phyloP scores from a whole-genome alignment of 2,113 vertebrate genomes.

The Neotoma lepida region DNA sequence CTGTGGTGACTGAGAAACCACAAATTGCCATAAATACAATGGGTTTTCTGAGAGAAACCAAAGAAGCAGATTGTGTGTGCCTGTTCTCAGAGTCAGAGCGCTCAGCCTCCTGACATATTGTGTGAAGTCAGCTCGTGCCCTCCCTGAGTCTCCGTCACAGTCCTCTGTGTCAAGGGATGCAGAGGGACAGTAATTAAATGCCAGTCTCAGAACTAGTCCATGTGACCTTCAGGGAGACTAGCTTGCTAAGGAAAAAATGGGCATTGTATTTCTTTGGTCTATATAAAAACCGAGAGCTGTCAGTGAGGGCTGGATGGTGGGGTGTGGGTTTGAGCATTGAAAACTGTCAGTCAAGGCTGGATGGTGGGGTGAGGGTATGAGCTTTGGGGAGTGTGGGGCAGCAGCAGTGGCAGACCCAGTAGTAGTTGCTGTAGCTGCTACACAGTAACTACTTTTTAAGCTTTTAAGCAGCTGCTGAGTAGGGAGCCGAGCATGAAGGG shows the following conservation, averaged over 20 bases:
- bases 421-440: not conserved
- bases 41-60: not conserved
- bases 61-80: not conserved
- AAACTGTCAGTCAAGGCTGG: too few species aligned
- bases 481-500: not conserved
- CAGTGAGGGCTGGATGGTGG: too few species aligned
- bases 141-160: accelerated
- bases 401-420: not conserved
- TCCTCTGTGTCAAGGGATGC: not conserved
- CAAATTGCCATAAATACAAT: not conserved
- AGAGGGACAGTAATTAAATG: not conserved
- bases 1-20: not conserved
- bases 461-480: not conserved
- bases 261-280: not conserved
- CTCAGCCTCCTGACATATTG: not conserved
- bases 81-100: not conserved
- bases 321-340: too few species aligned
- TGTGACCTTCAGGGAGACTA: accelerated
- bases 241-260: not conserved
- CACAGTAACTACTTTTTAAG: not conserved
- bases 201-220: accelerated
- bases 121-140: accelerated
- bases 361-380: too few species aligned
- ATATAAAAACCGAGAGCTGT: too few species aligned
- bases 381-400: too few species aligned